Percentiles rank a stretch among this genome's conserved stretches.
phyloP scores from a whole-genome alignment of 2,797 vertebrate genomes.

The Crocidura indochinensis region DNA sequence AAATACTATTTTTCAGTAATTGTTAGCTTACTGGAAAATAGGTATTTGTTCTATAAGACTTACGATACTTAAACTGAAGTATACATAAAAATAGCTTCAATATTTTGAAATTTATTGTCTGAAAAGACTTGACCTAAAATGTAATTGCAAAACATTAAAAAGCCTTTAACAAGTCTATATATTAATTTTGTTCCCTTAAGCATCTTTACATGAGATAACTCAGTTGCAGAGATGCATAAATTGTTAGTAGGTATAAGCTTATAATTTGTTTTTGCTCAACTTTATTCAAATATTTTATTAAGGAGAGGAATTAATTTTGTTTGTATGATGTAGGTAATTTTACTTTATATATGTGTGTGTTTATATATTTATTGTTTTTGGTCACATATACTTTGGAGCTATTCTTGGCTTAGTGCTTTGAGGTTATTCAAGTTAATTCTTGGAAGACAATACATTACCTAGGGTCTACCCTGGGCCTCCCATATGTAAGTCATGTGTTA shows the following conservation, averaged over 20 bases:
- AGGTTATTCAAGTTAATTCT: no score
- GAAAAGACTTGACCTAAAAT: constrained; percentile 24
- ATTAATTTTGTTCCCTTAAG: constrained; percentile 24
- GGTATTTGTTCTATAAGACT: constrained; percentile 56
- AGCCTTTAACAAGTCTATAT: constrained; percentile 41
- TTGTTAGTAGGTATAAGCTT: not conserved
- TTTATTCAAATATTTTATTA: constrained; percentile 21
- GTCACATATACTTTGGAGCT: no score
- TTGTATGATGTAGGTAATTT: not conserved
- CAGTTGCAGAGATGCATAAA: not conserved
- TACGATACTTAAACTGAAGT: constrained; percentile 62
- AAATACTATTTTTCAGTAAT: constrained; percentile 66
- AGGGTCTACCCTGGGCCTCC: no score
- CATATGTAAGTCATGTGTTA: no score
- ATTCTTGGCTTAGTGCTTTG: no score
- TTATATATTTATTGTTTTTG: not conserved
- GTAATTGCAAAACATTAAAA: constrained; percentile 34
- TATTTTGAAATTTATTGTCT: constrained; percentile 60
- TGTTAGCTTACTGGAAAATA: constrained; percentile 67
- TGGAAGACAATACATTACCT: no score
- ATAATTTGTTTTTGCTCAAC: constrained; percentile 47
- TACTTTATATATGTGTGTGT: no score
- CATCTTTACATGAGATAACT: constrained; percentile 53
- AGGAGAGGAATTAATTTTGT: constrained; percentile 48
- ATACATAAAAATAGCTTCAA: constrained; percentile 55